A percentile compares a stretch with the other conserved stretches of the same genome.
These are phyloP conservation scores for Agapornis canus DNA, from an alignment of 2,797 vertebrate species.

Conservation along the genomic window DNA sequence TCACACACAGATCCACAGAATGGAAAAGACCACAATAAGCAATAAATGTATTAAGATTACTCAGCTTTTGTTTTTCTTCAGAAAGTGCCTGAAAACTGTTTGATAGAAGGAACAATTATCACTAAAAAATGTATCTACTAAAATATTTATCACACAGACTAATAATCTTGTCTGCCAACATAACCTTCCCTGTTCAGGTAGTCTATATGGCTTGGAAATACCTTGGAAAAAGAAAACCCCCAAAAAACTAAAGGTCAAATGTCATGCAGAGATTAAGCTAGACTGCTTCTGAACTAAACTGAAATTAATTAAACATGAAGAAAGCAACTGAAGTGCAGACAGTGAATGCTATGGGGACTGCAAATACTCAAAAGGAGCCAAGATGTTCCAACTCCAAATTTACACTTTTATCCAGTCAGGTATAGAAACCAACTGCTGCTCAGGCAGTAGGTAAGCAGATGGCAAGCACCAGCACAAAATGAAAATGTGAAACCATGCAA, in stretches of 20 bases:
- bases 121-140: background rate
- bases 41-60: background rate
- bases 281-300: conserved; percentile 13
- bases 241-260: background rate
- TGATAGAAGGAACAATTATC: background rate
- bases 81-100: background rate
- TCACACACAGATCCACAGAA: background rate
- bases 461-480: conserved; percentile 15
- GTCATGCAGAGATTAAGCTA: background rate
- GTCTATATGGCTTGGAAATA: background rate
- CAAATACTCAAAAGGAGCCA: background rate
- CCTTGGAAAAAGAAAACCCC: background rate
- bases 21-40: background rate
- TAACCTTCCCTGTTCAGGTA: background rate
- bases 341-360: background rate
- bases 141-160: background rate
- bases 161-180: background rate
- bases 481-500: conserved; percentile 12
- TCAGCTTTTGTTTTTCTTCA: background rate
- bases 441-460: conserved; percentile 52
- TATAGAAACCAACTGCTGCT: conserved; percentile 35
- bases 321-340: conserved; percentile 37
- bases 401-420: conserved; percentile 57
- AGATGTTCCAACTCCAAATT: conserved; percentile 27
- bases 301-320: conserved; percentile 41